Evolutionary conservation across 1,140 invertebrate species (phyloP), one percentile per base, ranked within the genome.

Genomic region (Manduca sexta): DNA sequence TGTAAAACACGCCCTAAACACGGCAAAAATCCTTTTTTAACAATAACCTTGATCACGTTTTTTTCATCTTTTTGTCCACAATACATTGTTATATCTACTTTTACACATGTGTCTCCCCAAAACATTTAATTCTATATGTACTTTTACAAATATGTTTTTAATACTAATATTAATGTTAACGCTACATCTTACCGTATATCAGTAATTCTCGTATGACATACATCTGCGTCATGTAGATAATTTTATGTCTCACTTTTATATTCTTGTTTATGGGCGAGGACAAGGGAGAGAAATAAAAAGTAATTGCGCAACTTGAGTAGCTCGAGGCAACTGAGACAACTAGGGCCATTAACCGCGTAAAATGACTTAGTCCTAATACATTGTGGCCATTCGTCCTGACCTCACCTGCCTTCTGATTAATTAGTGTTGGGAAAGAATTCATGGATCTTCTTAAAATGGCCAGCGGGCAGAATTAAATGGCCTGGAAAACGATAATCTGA

Each of bases 331-430:
- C 30, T 37, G 35, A 34, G 43, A 56, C 53, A 50, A 50, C 37
- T 50, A 31, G 35, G 40, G 8, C 38, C 30, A 42, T 50, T 56
- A 50, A 45, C 13, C 17, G 21, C 8, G 18, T 18, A 39, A 18
- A 49, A 46, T 39, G 35, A 54, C 45, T 45, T 51, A 49, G 39
- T 56, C 49, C 44, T 56, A 54, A 54, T 54, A 44, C 40, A 51
- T 49, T 31, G 35, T 45, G 47, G 8, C 60, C 49, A 55, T 50
- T 56, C 26, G 42, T 45, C 29, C 17, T 47, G 52, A 59, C 45
- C 52, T 63, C 49, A 55, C 60, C 60, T 63, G 52, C 39, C 43
- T 14, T 16, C 30, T 55, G 45, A 63, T 52, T 63, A 55, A 58
- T 58, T 56, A 44, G n/a, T 40, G 35, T 17, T 21, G 14, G 8